Conservation (phyloP, 2,797 vertebrate species). For the Melanotaenia maccullochi region DNA sequence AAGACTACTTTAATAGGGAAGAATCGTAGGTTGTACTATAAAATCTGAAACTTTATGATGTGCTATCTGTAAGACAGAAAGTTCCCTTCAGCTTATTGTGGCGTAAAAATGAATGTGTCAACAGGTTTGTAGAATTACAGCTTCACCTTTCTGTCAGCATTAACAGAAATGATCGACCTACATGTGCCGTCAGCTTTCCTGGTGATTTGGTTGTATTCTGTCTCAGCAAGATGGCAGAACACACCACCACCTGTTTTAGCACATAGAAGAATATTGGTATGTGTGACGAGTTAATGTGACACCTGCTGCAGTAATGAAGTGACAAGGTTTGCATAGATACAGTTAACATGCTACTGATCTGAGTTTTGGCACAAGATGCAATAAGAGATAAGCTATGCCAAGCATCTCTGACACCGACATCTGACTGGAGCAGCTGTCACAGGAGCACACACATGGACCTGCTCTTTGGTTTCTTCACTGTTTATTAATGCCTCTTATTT, state of each 20-base stretch:
- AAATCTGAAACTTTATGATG: constrained; percentile 4
- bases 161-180: background rate
- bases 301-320: constrained; percentile 14
- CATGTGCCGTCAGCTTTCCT: constrained; percentile 35
- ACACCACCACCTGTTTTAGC: constrained; percentile 27
- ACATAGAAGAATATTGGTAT: background rate
- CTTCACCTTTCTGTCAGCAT: constrained; percentile 15
- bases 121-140: constrained; percentile 7
- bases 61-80: background rate
- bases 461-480: constrained; percentile 22
- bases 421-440: constrained; percentile 63
- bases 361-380: constrained; percentile 37
- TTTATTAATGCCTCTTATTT: constrained; percentile 17
- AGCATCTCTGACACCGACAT: constrained; percentile 52
- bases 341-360: constrained; percentile 42
- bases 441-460: constrained; percentile 17
- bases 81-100: constrained; percentile 16
- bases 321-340: constrained; percentile 21
- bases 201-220: background rate
- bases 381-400: constrained; percentile 39
- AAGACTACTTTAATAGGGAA: background rate
- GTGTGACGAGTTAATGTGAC: constrained; percentile 15
- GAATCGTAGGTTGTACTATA: background rate
- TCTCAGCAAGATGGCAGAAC: constrained; percentile 1
- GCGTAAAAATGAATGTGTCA: constrained; percentile 22